phyloP scores from a whole-genome alignment of 2,888 invertebrate genomes.

The Platycheirus albimanus region DNA sequence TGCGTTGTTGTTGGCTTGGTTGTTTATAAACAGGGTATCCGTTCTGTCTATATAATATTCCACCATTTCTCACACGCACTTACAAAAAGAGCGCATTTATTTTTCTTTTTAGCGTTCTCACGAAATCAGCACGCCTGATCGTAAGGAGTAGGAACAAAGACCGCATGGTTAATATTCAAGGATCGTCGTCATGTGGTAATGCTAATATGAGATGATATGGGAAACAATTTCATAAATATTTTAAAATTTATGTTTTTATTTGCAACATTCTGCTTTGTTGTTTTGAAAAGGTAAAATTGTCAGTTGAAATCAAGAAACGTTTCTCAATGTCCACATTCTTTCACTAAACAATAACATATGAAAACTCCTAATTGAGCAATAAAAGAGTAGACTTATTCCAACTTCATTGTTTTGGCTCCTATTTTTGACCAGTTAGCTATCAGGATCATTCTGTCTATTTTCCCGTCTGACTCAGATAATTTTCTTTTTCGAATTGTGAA shows the following conservation, averaged over 20 bases:
- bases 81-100: not conserved
- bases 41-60: constrained; percentile 33
- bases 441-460: no score
- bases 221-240: constrained; percentile 69
- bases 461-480: no score
- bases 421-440: no score
- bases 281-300: not conserved
- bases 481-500: no score
- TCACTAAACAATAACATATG: no score
- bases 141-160: constrained; percentile 25
- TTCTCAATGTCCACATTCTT: no score
- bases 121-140: constrained; percentile 60
- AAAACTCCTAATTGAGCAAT: no score
- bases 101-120: constrained; percentile 46
- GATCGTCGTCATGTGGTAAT: constrained; percentile 60
- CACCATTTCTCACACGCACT: constrained; percentile 25
- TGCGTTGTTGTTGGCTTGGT: constrained; percentile 10
- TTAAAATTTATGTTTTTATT: constrained; percentile 46
- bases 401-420: no score
- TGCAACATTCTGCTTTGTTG: constrained; percentile 24
- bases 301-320: no score
- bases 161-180: constrained; percentile 60
- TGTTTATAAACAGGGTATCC: constrained; percentile 28
- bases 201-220: constrained; percentile 71
- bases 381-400: no score